Base-by-base conservation (phyloP, 1,140 invertebrate species). In the Macrosteles quadrilineatus region DNA sequence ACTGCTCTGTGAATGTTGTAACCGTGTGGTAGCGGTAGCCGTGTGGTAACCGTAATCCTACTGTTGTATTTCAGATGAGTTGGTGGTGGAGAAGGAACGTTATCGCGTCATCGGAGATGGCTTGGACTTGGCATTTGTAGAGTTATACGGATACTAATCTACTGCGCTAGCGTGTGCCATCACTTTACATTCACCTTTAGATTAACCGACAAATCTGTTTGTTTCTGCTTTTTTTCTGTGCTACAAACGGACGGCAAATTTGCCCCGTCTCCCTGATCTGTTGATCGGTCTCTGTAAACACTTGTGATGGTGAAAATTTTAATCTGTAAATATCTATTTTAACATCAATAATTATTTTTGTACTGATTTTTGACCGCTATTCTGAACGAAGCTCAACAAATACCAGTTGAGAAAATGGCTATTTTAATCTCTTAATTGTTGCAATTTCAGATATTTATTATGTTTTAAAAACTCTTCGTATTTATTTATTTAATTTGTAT, bases 51-150 rank as follows among this genome's bases (percentile, higher is more conserved):
- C 21, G 23, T 59, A 59, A 50, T 50, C 47, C 21, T 50, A 21
- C 47, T 65, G n/a, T 55, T 70, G 63, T 53, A 70, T 85, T 91
- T 76, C 90, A 99, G 97, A 99, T 91, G 97, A 99, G 83, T 89
- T 99, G 84, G 94, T 99, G 78, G 90, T 90, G 79, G 96, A 98
- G 84, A 99, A 99, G 88, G 97, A 99, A 86, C 96, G 96, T 83
- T 99, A 98, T 93, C 99, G 98, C 87, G 91, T 94, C 82, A 98
- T 99, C 85, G 97, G 95, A 82, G 97, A 99, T 87, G 97, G 99
- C 83, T 88, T 99, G 87, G 97, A 99, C 85, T 91, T 91, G 79
- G 97, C 97, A 76, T 98, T 99, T 87, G 91, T 95, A 80, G 97
- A 99, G 84, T 90, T 99, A 82, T 97, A 97, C 84, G 90, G 88